A percentile compares a stretch with the other conserved stretches of the same genome.
Evolutionary conservation across 2,888 invertebrate genomes (phyloP).

Genomic region (Ennomos erosarius): DNA sequence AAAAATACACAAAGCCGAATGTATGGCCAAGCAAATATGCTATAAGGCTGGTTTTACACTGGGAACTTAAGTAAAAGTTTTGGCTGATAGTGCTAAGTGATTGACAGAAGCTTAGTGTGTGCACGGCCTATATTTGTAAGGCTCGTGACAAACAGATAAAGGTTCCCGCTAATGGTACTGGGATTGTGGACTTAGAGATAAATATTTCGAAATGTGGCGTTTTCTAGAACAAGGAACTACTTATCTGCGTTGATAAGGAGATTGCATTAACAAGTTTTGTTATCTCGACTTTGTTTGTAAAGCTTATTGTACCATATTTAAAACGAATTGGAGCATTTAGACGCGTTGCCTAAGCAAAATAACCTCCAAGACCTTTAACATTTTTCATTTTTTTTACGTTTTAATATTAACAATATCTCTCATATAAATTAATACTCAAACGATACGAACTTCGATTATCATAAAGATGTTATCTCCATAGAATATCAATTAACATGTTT

Average conservation of each 20-base stretch:
- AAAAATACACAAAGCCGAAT: slow-evolving; percentile 47
- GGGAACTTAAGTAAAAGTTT: slow-evolving; percentile 35
- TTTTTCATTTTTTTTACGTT: no score
- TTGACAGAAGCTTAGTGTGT: slow-evolving; percentile 49
- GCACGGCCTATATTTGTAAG: slow-evolving; percentile 48
- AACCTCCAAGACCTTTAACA: no score
- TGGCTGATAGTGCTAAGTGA: slow-evolving; percentile 51
- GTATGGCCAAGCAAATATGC: slow-evolving; percentile 47
- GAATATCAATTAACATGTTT: slow-evolving; percentile 23
- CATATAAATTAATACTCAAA: background rate
- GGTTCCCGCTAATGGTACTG: slow-evolving; percentile 64
- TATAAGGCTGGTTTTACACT: slow-evolving; percentile 50
- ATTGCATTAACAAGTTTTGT: slow-evolving; percentile 24
- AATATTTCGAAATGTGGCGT: slow-evolving; percentile 57
- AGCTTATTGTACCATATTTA: no score
- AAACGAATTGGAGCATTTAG: no score
- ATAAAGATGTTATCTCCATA: slow-evolving; percentile 12
- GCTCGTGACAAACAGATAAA: slow-evolving; percentile 70
- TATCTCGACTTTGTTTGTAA: background rate
- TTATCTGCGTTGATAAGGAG: slow-evolving; percentile 59
- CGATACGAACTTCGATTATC: background rate
- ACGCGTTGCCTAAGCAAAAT: no score
- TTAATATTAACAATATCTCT: no score
- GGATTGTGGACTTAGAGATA: slow-evolving; percentile 49
- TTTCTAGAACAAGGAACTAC: slow-evolving; percentile 53